A percentile compares a stretch with the other conserved stretches of the same genome.
Evolutionary conservation across 2,888 invertebrate genomes (phyloP).

Genomic region (Tetheella fluctuosa): DNA sequence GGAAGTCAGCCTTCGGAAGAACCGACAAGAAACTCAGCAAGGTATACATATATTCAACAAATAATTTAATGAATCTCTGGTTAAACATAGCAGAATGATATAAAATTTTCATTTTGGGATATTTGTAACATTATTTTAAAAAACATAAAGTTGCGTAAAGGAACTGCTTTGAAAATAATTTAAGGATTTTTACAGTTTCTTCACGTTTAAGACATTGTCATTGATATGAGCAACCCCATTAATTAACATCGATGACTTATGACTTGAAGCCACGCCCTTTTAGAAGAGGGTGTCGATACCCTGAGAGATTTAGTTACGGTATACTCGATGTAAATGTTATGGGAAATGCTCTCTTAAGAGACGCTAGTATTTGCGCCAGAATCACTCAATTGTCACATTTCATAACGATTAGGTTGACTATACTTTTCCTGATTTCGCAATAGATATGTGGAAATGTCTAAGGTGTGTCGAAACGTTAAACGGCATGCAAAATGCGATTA

Average conservation of each 20-base stretch:
- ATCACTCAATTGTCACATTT: background rate
- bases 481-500: constrained; percentile 26
- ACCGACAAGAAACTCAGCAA: too few species aligned
- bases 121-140: too few species aligned
- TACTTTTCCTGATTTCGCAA: background rate
- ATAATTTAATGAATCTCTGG: background rate
- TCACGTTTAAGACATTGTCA: background rate
- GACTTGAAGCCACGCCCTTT: background rate
- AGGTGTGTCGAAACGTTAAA: constrained; percentile 19
- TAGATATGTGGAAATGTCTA: background rate
- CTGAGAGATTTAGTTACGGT: background rate
- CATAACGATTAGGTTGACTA: background rate
- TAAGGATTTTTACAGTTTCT: too few species aligned
- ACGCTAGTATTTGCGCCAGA: background rate
- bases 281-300: background rate
- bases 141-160: background rate
- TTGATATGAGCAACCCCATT: background rate
- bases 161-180: background rate
- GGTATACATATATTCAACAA: too few species aligned
- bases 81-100: background rate
- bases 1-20: too few species aligned
- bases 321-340: background rate
- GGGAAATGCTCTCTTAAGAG: background rate
- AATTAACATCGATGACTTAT: background rate
- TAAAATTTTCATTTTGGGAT: background rate